Conservation (phyloP, 2,797 vertebrate species). For the Numenius phaeopus region DNA sequence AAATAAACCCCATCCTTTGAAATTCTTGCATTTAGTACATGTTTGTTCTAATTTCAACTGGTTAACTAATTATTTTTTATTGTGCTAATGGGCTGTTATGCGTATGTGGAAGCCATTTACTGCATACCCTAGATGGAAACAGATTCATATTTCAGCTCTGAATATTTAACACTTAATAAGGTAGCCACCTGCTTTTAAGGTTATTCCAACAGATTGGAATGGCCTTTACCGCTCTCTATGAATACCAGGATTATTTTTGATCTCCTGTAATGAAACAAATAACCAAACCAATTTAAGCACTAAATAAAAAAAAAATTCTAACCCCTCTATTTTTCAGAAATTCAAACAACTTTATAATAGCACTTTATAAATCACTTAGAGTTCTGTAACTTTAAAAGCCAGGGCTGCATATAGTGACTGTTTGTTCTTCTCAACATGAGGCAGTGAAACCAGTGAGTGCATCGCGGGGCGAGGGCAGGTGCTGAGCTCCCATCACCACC, state of each 20-base stretch:
- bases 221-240: not conserved
- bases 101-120: conserved; percentile 63
- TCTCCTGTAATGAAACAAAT: conserved; percentile 39
- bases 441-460: not conserved
- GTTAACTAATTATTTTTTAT: conserved; percentile 40
- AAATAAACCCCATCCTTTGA: not conserved
- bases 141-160: conserved; percentile 34
- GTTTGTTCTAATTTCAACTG: conserved; percentile 38
- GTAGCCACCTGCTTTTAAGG: conserved; percentile 68
- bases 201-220: conserved; percentile 10
- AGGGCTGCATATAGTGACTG: not conserved
- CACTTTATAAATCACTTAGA: not conserved
- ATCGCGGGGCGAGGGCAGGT: not conserved
- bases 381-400: conserved; percentile 19
- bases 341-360: not conserved
- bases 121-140: conserved; percentile 19
- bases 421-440: not conserved
- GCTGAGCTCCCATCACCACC: not conserved
- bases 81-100: conserved; percentile 57
- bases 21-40: not conserved
- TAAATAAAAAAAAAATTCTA: not conserved
- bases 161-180: conserved; percentile 70
- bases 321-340: not conserved
- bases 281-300: not conserved
- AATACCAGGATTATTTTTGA: conserved; percentile 20